Percentiles rank a stretch among this genome's conserved stretches.
phyloP scores from a whole-genome alignment of 1,140 invertebrate genomes.

The Achroia grisella region DNA sequence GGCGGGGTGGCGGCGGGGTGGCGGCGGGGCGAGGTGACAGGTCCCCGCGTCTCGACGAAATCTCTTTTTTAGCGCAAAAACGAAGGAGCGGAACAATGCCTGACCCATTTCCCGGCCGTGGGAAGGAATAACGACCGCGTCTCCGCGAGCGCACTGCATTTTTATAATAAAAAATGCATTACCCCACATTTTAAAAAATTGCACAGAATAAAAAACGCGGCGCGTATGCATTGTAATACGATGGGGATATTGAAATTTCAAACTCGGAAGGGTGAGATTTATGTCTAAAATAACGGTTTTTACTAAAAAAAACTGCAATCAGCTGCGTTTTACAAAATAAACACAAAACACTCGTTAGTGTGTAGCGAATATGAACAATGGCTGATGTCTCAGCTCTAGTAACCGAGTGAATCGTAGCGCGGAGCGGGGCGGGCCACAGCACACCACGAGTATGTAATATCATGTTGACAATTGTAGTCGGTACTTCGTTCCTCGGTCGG shows the following conservation, averaged over 20 bases:
- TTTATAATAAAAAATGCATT: conserved; percentile 68
- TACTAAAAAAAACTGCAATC: conserved; percentile 54
- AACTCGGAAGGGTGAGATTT: conserved; percentile 69
- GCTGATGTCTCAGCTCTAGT: not conserved
- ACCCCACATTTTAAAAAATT: conserved; percentile 68
- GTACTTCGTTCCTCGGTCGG: too few species aligned
- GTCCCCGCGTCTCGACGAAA: conserved; percentile 42
- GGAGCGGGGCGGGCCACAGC: conserved; percentile 1
- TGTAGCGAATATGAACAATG: not conserved
- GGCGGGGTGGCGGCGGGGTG: conserved; percentile 15
- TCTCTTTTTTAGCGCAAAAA: conserved; percentile 68
- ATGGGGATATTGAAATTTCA: conserved; percentile 61
- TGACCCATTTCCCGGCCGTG: conserved; percentile 70
- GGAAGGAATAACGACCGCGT: conserved; percentile 67
- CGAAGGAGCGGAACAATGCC: conserved; percentile 52
- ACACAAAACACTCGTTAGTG: conserved; percentile 12
- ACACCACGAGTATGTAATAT: not conserved
- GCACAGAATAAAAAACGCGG: conserved; percentile 48
- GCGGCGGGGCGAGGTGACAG: conserved; percentile 33
- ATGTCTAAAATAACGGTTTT: conserved; percentile 70
- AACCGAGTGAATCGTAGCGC: conserved; percentile 6
- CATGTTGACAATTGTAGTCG: not conserved
- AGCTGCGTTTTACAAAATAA: conserved; percentile 31
- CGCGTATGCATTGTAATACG: conserved; percentile 54
- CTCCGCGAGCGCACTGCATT: conserved; percentile 41